Base-by-base conservation (phyloP, 2,113 vertebrate species). In the Balaeniceps rex region DNA sequence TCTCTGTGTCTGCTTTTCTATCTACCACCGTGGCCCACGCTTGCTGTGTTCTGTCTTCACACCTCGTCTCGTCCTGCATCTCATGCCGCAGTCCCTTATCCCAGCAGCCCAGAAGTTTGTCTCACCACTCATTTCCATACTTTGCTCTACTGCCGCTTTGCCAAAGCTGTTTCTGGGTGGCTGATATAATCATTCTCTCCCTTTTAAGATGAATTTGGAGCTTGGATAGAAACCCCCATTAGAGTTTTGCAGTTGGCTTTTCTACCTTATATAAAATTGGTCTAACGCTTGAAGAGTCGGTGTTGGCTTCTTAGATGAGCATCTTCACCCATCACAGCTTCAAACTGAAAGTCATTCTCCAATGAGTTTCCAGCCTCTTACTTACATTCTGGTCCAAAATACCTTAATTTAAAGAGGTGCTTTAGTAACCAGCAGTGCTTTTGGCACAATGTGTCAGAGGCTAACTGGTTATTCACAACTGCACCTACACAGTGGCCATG, bases 31-130 rank as follows among this genome's bases (percentile, higher is more conserved):
- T 51, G 0, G 90, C 88, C 96, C 90, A 97, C 87, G 3, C 93
- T 93, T 7, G 83, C 93, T 88, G 90, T 83, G 75, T 28, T 96
- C 93, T 92, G 92, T 85, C 94, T 96, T 96, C 93, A 78, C 97
- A 95, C 96, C 88, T 96, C 46, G 0, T 65, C 95, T 96, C 19
- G 38, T 96, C 93, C 94, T 82, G 87, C 71, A 40, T 46, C 94
- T 96, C 91, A 49, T 94, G 88, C 91, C 14, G 19, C 93, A 75
- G 46, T 89, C 92, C 92, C 88, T 96, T 90, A 96, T 93, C 78
- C 87, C 18, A 0, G 49, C 94, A 97, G 94, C 94, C 89, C 93
- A 96, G 93, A 52, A 94, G 78, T 93, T 90, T 86, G 58, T 92
- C 93, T 96, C 92, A 90, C 66, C 82, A 26, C 90, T 70, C 88